Percentiles rank a stretch among this genome's conserved stretches.
These are phyloP conservation scores for Physocephala rufipes DNA, from an alignment of 2,888 invertebrate genomes.

Conservation along the genomic window DNA sequence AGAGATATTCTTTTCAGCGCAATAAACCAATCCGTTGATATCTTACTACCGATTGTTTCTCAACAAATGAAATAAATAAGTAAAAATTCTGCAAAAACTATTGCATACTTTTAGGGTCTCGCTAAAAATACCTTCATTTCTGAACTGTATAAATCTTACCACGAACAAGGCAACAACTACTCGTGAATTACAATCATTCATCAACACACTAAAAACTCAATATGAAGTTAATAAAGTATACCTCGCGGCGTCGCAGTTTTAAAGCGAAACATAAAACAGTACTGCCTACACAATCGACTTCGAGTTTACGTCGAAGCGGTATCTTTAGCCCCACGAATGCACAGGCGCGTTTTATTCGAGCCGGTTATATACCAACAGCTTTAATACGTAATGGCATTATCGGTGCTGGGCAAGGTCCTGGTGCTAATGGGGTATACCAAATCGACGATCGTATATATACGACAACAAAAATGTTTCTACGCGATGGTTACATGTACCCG, in stretches of 20 bases:
- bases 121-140: conserved; percentile 2
- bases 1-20: conserved; percentile 46
- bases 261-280: conserved; percentile 57
- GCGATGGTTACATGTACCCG: conserved; percentile 63
- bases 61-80: not conserved
- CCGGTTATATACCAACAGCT: conserved; percentile 52
- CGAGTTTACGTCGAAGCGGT: conserved; percentile 35
- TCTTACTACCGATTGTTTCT: not conserved
- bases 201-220: conserved; percentile 4
- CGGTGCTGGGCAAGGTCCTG: conserved; percentile 58
- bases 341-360: conserved; percentile 46
- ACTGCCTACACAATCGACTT: conserved; percentile 48
- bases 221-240: conserved; percentile 59
- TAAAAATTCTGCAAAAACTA: conserved; percentile 16
- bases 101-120: conserved; percentile 43
- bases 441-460: conserved; percentile 63
- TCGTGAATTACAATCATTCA: not conserved
- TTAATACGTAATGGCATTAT: conserved; percentile 61
- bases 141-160: not conserved
- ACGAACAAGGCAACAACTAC: not conserved
- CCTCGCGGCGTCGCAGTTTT: conserved; percentile 61
- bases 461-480: conserved; percentile 61
- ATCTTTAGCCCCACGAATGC: conserved; percentile 47
- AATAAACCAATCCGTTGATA: not conserved
- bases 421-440: conserved; percentile 59